Percentiles rank a stretch among this genome's conserved stretches.
phyloP scores from a whole-genome alignment of 1,140 invertebrate species.

The Adoxophyes honmai region DNA sequence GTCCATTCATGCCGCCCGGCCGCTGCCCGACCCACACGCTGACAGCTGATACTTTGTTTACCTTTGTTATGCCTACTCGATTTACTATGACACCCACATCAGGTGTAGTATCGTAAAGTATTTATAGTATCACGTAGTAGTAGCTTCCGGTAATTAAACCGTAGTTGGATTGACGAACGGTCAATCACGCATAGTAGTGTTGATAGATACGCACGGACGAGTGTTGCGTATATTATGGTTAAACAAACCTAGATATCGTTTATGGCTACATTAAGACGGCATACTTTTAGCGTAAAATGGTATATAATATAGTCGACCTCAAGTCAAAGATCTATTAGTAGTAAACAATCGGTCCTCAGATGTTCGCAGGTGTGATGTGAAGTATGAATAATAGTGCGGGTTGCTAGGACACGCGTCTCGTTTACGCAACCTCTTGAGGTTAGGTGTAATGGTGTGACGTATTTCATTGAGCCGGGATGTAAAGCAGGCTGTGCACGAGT shows the following conservation, averaged over 20 bases:
- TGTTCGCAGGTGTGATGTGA: too few relatives aligned
- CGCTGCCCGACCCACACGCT: constrained; percentile 21
- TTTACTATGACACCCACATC: constrained; percentile 7
- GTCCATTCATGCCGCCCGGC: constrained; percentile 45
- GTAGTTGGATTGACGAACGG: too few relatives aligned
- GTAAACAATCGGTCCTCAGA: too few relatives aligned
- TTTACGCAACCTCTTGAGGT: constrained; percentile 16
- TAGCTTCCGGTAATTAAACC: neutral
- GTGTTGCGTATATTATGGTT: too few relatives aligned
- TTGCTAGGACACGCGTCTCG: constrained; percentile 8
- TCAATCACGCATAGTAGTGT: too few relatives aligned
- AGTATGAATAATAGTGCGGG: neutral
- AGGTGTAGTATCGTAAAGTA: constrained; percentile 3
- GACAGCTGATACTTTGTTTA: constrained; percentile 48
- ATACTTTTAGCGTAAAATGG: too few relatives aligned
- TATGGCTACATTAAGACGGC: too few relatives aligned
- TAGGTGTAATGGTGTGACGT: constrained; percentile 42
- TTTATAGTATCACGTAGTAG: neutral
- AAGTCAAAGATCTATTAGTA: too few relatives aligned
- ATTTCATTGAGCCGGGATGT: constrained; percentile 64
- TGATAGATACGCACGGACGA: too few relatives aligned
- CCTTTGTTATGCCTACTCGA: constrained; percentile 12
- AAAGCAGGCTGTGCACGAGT: constrained; percentile 62
- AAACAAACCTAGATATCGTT: too few relatives aligned
- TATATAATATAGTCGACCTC: too few relatives aligned